Base-by-base conservation (phyloP, 2,113 vertebrate species). In the Corapipo altera region DNA sequence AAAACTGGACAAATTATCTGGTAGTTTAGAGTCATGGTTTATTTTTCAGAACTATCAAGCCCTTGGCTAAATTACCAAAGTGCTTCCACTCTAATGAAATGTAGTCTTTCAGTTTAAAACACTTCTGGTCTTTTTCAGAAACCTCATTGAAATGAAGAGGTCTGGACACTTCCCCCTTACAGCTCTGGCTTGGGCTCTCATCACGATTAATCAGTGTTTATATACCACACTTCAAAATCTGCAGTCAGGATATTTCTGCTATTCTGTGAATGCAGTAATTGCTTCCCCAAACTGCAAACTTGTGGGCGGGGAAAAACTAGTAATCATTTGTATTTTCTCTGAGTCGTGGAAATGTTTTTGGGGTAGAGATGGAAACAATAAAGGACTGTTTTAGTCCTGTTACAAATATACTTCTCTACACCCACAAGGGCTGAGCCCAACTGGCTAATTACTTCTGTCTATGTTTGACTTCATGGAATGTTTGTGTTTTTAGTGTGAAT, bases 401-500 rank as follows among this genome's bases (percentile, higher is more conserved):
- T 61, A 54, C 28, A 89, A 77, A 62, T 62, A 30, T 6, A 65
- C 17, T 67, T 10, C 7, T 49, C 35, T 75, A n/a, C 6, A 18
- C 12, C 43, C 59, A 37, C 35, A 24, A 48, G 59, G 24, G 30
- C 62, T 59, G 26, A 89, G 26, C 51, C 48, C 43, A 82, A 59
- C 51, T 75, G 37, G 27, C 15, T 81, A 77, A 89, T 88, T 19
- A 61, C 9, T 91, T 88, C 74, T 87, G 30, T 65, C 70, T 89
- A 4, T 46, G 12, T 90, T 90, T 83, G 43, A 61, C 24, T 66
- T 83, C 16, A 35, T 44, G 39, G 24, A 54, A 80, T 80, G 20
- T 88, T 94, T 83, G 62, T 65, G 30, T 62, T 52, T 80, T 74
- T 79, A 73, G 6, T 44, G 41, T 86, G 55, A 92, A 87, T 67